Conservation (phyloP, 2,888 invertebrate species). For the Campoplex nolae region DNA sequence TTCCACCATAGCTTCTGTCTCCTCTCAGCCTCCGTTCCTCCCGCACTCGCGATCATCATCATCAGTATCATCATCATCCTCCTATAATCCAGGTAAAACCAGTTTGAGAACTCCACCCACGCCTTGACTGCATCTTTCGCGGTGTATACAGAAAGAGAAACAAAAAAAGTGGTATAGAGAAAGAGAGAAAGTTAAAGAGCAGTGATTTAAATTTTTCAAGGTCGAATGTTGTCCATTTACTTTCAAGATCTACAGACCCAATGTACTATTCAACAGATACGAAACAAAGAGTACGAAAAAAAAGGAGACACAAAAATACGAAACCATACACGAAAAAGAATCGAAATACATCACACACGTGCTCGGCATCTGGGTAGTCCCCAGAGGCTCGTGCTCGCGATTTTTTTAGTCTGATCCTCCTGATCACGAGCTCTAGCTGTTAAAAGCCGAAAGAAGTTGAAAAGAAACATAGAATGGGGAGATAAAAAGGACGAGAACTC, state of each 20-base stretch:
- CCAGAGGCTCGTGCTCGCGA: constrained; percentile 61
- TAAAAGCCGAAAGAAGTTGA: constrained; percentile 10
- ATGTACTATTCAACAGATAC: constrained; percentile 33
- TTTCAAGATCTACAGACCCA: constrained; percentile 9
- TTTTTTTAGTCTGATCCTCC: constrained; percentile 38
- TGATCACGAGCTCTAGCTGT: constrained; percentile 23
- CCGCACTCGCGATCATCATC: constrained; percentile 34
- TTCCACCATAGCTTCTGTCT: constrained; percentile 41
- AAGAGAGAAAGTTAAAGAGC: constrained; percentile 40
- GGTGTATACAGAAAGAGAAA: constrained; percentile 3
- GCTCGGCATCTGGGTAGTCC: constrained; percentile 67
- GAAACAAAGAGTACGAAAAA: constrained; percentile 36
- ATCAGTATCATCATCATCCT: constrained; percentile 43
- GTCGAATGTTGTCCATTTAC: constrained; percentile 55
- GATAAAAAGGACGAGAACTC: constrained; percentile 37
- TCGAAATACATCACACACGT: constrained; percentile 63
- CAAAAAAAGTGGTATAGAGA: not conserved
- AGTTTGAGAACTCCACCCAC: constrained; percentile 71
- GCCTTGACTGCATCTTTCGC: constrained; percentile 43
- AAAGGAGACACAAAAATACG: constrained; percentile 42
- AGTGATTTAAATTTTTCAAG: constrained; percentile 74
- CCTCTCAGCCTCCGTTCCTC: constrained; percentile 1
- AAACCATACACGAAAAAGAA: constrained; percentile 37
- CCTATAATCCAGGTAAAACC: constrained; percentile 67
- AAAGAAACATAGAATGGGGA: constrained; percentile 28